Conservation (phyloP, 2,888 invertebrate species). For the Acanthopleura granulata region DNA sequence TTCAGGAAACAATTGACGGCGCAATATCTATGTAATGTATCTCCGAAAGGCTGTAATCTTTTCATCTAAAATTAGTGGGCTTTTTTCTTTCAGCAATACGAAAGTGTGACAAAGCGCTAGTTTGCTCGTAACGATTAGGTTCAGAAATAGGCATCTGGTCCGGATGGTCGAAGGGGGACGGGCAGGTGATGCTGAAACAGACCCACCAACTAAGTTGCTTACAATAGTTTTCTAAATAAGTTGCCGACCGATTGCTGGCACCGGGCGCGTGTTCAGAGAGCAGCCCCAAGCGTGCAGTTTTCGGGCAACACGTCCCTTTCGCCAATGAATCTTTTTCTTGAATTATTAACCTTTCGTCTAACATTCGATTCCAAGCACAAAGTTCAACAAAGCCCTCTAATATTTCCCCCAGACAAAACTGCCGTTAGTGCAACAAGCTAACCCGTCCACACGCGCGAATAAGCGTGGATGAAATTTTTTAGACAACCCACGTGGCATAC, state of each 20-base stretch:
- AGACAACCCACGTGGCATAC: slow-evolving; percentile 38
- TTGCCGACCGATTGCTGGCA: not conserved
- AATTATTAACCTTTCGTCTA: slow-evolving; percentile 8
- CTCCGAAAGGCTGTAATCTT: slow-evolving; percentile 15
- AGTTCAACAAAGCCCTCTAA: slow-evolving; percentile 5
- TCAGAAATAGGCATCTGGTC: slow-evolving; percentile 9
- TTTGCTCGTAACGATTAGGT: slow-evolving; percentile 12
- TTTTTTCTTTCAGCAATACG: slow-evolving; percentile 14
- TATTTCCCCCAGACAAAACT: slow-evolving; percentile 1
- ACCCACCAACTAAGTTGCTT: slow-evolving; percentile 10
- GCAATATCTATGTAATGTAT: slow-evolving; percentile 19
- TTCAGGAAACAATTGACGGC: not conserved
- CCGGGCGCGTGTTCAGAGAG: slow-evolving; percentile 2
- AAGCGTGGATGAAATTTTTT: not conserved
- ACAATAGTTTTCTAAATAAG: slow-evolving; percentile 18
- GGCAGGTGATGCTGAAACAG: slow-evolving; percentile 14
- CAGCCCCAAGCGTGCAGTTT: slow-evolving; percentile 17
- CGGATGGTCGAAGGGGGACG: not conserved
- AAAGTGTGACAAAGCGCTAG: slow-evolving; percentile 18
- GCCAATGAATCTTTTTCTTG: not conserved
- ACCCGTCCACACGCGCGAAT: not conserved
- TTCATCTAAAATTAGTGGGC: slow-evolving; percentile 8
- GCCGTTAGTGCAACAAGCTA: not conserved
- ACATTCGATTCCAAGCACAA: not conserved
- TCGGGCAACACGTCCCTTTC: not conserved